Conservation (phyloP, 2,797 vertebrate genomes). For the Coranthus polyacanthus region DNA sequence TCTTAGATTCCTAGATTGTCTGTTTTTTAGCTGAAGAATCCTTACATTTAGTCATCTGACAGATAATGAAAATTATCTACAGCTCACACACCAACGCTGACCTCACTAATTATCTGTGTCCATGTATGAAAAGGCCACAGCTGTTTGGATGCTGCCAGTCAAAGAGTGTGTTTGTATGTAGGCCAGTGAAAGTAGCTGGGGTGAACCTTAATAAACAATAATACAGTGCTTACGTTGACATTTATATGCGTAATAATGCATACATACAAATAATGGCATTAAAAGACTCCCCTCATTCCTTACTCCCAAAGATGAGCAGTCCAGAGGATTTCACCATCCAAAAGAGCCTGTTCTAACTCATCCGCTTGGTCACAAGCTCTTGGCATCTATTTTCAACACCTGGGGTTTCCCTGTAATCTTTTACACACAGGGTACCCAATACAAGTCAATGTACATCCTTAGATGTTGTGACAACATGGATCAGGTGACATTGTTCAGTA, state of each 20-base stretch:
- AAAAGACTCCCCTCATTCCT: no score
- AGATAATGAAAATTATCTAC: conserved; percentile 43
- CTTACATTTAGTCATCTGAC: conserved; percentile 22
- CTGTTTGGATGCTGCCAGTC: conserved; percentile 47
- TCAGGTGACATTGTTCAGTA: no score
- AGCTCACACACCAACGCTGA: neutral
- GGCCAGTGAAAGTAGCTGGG: neutral
- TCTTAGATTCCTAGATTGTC: conserved; percentile 1
- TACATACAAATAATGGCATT: no score
- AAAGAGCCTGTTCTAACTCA: no score
- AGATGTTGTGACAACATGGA: no score
- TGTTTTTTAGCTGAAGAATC: neutral
- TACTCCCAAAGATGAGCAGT: no score
- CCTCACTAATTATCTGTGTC: conserved; percentile 48
- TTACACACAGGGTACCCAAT: no score
- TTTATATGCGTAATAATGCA: conserved; percentile 51
- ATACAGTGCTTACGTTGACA: conserved; percentile 33
- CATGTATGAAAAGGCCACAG: conserved; percentile 36
- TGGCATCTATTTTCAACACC: no score
- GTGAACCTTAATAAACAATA: conserved; percentile 6
- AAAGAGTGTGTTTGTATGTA: conserved; percentile 2
- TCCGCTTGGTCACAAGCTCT: no score
- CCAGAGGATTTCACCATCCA: no score
- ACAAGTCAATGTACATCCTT: no score
- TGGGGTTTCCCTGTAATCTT: no score